Evolutionary conservation across 2,797 vertebrate species (phyloP), one percentile per base, ranked within the genome.

Genomic region (Poecilia gillii): DNA sequence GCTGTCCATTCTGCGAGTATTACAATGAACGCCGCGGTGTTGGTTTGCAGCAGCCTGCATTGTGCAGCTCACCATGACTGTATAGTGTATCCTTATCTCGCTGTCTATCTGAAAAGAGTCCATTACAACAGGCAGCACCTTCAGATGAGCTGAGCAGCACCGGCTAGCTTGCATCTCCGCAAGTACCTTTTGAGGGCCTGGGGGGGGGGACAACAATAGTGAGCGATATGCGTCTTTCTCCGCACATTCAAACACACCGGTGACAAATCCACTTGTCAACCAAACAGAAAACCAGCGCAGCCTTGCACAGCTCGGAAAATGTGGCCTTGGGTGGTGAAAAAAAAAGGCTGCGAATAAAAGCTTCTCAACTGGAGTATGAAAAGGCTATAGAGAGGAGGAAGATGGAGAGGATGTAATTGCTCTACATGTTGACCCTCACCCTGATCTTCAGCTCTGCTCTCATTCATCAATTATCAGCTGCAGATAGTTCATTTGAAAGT

Each of bases 61-160:
- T 84, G 88, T 81, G 89, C 83, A 72, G 87, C 89, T 77, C 85
- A 39, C 68, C 57, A 45, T 74, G 36, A 86, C 81, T 87, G 88
- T 91, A 91, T 94, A 91, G 88, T 81, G 89, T 94, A 90, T 95
- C 89, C 85, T 93, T 95, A 94, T 94, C 94, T 86, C 74, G 0
- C 57, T 0, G 81, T 83, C 91, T 87, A 94, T 94, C 93, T 92
- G 87, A 74, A 74, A 45, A 93, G 92, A 92, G 90, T 94, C 93
- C 89, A 91, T 95, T 94, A 94, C 94, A 94, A 85, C 84, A 77
- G 85, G 87, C 90, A 81, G 92, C 91, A 87, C 93, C 92, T 92
- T 89, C 83, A 87, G 88, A 91, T 74, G 89, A 89, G 89, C 87
- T 3, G 81, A 11, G 79, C 73, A 23, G 20, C 89, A 90, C 88